Percentiles rank a stretch among this genome's conserved stretches.
These are phyloP conservation scores for Hydropsyche betteni DNA, from an alignment of 2,888 invertebrate species.

Conservation along the genomic window DNA sequence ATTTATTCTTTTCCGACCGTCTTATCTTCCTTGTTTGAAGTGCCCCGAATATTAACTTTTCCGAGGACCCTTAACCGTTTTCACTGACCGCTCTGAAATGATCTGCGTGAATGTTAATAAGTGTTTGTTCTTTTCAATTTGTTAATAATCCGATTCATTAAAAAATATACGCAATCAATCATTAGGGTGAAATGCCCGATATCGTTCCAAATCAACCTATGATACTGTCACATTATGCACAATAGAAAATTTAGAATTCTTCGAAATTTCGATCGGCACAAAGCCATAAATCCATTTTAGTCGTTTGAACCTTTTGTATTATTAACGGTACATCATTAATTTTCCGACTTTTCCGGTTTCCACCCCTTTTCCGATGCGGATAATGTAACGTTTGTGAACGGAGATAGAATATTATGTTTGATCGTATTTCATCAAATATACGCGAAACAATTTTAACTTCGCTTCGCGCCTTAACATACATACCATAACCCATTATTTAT, in stretches of 20 bases:
- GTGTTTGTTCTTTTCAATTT: too few species aligned
- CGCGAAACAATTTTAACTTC: slow-evolving; percentile 4
- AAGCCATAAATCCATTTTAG: slow-evolving; percentile 22
- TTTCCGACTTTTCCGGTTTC: slow-evolving; percentile 10
- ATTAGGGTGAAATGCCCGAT: not conserved
- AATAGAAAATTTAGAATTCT: slow-evolving; percentile 5
- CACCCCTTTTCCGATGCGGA: not conserved
- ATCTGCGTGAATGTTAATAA: not conserved
- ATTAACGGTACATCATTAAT: slow-evolving; percentile 16
- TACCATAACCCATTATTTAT: too few species aligned
- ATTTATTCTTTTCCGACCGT: slow-evolving; percentile 21
- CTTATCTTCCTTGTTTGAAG: slow-evolving; percentile 26
- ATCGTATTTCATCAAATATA: slow-evolving; percentile 9
- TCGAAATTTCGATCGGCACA: slow-evolving; percentile 1
- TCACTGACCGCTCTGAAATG: not conserved
- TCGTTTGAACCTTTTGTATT: slow-evolving; percentile 24
- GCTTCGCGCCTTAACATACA: not conserved
- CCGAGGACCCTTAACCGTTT: slow-evolving; percentile 26
- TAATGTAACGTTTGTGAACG: not conserved
- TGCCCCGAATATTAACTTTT: slow-evolving; percentile 27
- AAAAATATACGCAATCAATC: not conserved
- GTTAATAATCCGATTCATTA: not conserved
- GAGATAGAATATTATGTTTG: slow-evolving; percentile 2
- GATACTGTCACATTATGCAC: not conserved
- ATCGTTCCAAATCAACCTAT: not conserved